Conservation (phyloP, 1,140 invertebrate genomes). For the Lordiphosa mommai region DNA sequence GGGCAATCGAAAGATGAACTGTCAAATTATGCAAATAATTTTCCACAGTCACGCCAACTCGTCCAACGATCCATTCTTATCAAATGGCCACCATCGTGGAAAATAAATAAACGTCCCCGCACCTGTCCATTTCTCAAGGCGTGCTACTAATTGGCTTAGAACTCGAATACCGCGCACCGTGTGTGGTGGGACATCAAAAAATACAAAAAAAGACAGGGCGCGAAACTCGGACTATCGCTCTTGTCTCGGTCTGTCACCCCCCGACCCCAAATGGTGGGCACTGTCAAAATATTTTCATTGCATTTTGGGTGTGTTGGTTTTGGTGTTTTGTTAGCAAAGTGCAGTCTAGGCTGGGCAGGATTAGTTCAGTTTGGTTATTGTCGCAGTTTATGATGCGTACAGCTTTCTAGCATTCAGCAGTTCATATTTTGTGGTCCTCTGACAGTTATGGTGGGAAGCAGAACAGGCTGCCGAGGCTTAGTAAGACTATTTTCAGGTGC, state of each 20-base stretch:
- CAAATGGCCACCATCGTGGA: constrained; percentile 6
- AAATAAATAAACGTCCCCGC: constrained; percentile 18
- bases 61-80: constrained; percentile 3
- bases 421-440: constrained; percentile 60
- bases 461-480: constrained; percentile 25
- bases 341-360: constrained; percentile 44
- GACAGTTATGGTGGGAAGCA: constrained; percentile 73
- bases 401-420: constrained; percentile 54
- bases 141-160: constrained; percentile 69
- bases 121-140: constrained; percentile 74
- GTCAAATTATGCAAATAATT: constrained; percentile 78
- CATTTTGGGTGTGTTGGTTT: constrained; percentile 62
- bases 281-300: constrained; percentile 77
- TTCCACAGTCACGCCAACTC: constrained; percentile 69
- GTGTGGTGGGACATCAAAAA: constrained; percentile 11
- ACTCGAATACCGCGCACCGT: constrained; percentile 16
- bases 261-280: constrained; percentile 19
- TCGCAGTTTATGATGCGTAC: constrained; percentile 72
- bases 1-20: constrained; percentile 61
- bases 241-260: constrained; percentile 35
- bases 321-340: constrained; percentile 70
- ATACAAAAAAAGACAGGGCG: constrained; percentile 54
- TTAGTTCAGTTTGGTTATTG: constrained; percentile 66
- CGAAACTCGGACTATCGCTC: constrained; percentile 15
- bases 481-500: constrained; percentile 33